Evolutionary conservation across 2,888 invertebrate genomes (phyloP), one percentile per base, ranked within the genome.

Genomic region (Odontocolon sp.): DNA sequence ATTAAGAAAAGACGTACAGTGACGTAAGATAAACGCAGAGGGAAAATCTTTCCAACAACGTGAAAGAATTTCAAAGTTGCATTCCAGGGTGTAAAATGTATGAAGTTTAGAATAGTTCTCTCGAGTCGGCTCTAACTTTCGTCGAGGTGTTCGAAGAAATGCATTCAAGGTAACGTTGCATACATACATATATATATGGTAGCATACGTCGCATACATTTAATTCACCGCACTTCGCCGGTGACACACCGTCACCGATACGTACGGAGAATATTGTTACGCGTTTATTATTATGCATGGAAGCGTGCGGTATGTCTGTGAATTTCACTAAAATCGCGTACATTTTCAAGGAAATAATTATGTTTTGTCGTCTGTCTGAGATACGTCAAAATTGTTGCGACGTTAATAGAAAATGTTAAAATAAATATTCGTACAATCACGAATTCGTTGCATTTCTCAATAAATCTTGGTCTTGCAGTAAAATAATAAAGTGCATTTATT

Each of bases 271-370:
- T 70, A 66, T 76, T 76, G 59, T 76, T 70, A 76, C 66, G 75
- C 75, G 54, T 54, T 70, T 70, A 66, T 76, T 76, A 66, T 76
- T 70, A 76, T 70, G 75, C 75, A 45, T 54, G 63, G 54, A 52
- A 14, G 45, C 38, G 42, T 11, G 3, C 31, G 28, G 45, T 14
- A 26, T 23, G 45, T 47, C n/a, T 23, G 21, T 23, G 40, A 26
- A 31, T 36, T n/a, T 18, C 50, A 21, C 31, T 54, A 42, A 66
- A 67, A 67, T 42, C 42, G 52, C 54, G 31, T 8, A 31, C 23
- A 33, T n/a, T n/a, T n/a, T n/a, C n/a, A n/a, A n/a, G n/a, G n/a
- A n/a, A n/a, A n/a, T n/a, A n/a, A n/a, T n/a, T n/a, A n/a, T n/a
- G n/a, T n/a, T n/a, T n/a, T n/a, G n/a, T n/a, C n/a, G n/a, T n/a